phyloP scores from a whole-genome alignment of 2,888 invertebrate genomes.

The Sarcophaga caerulescens region DNA sequence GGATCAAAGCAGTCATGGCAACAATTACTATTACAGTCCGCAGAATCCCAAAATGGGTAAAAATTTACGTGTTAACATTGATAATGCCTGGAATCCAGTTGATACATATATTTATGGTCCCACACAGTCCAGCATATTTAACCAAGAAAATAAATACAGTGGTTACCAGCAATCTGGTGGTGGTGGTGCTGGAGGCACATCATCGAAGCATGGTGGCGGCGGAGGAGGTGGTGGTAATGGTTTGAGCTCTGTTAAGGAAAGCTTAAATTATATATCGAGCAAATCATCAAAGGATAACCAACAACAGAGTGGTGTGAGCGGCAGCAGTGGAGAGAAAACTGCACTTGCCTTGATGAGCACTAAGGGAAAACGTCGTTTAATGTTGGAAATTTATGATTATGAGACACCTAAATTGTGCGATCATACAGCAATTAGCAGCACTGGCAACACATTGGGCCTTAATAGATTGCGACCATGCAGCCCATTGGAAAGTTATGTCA shows the following conservation, averaged over 20 bases:
- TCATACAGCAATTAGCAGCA: conserved; percentile 85
- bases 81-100: conserved; percentile 81
- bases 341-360: conserved; percentile 75
- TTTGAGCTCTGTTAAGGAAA: conserved; percentile 78
- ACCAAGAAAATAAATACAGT: conserved; percentile 81
- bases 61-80: conserved; percentile 80
- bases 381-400: conserved; percentile 88
- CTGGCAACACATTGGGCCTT: conserved; percentile 77
- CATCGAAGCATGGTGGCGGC: conserved; percentile 68
- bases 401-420: conserved; percentile 91
- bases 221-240: conserved; percentile 65
- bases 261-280: conserved; percentile 78
- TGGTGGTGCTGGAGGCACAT: conserved; percentile 67
- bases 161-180: conserved; percentile 77
- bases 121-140: conserved; percentile 81
- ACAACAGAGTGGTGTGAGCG: conserved; percentile 42
- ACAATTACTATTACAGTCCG: conserved; percentile 80
- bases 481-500: conserved; percentile 90
- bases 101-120: conserved; percentile 81
- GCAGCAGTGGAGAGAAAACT: conserved; percentile 67
- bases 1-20: conserved; percentile 75
- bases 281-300: conserved; percentile 67
- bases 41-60: conserved; percentile 80
- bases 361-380: conserved; percentile 81
- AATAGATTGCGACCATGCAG: conserved; percentile 87